phyloP scores from a whole-genome alignment of 2,888 invertebrate genomes.

The Ellobium chinense region DNA sequence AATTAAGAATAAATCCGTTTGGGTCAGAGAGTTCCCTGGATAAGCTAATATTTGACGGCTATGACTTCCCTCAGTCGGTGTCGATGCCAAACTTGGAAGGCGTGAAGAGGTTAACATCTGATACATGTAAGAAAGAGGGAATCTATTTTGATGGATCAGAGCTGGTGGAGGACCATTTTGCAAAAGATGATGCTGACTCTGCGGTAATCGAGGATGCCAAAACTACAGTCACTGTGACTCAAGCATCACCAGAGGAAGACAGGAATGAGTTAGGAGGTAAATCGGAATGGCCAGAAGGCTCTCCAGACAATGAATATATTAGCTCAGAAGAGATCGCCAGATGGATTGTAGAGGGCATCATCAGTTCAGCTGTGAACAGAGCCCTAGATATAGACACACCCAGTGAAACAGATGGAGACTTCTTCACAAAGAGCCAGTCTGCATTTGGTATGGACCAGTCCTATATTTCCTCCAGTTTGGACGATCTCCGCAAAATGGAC shows the following conservation, averaged over 20 bases:
- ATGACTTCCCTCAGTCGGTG: slow-evolving; percentile 62
- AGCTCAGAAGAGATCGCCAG: slow-evolving; percentile 22
- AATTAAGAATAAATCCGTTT: slow-evolving; percentile 85
- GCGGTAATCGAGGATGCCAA: not conserved
- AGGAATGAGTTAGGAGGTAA: not conserved
- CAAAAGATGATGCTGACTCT: not conserved
- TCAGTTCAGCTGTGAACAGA: slow-evolving; percentile 2
- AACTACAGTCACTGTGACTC: not conserved
- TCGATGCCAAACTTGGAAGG: slow-evolving; percentile 61
- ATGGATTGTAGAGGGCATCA: slow-evolving; percentile 31
- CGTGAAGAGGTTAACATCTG: slow-evolving; percentile 70
- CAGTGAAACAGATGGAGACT: slow-evolving; percentile 13
- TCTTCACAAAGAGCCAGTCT: not conserved
- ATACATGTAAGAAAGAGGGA: slow-evolving; percentile 76
- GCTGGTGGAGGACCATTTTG: slow-evolving; percentile 50
- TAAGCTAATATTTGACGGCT: slow-evolving; percentile 71
- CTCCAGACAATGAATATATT: not conserved
- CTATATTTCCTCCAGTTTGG: slow-evolving; percentile 34
- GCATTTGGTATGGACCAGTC: slow-evolving; percentile 22
- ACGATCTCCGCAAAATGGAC: slow-evolving; percentile 54
- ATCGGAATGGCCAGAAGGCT: not conserved
- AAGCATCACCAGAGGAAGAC: not conserved
- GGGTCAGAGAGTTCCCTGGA: slow-evolving; percentile 77
- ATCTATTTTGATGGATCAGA: slow-evolving; percentile 72
- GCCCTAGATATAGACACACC: not conserved